Evolutionary conservation across 2,888 invertebrate species (phyloP).

Genomic region (Sisyra terminalis): DNA sequence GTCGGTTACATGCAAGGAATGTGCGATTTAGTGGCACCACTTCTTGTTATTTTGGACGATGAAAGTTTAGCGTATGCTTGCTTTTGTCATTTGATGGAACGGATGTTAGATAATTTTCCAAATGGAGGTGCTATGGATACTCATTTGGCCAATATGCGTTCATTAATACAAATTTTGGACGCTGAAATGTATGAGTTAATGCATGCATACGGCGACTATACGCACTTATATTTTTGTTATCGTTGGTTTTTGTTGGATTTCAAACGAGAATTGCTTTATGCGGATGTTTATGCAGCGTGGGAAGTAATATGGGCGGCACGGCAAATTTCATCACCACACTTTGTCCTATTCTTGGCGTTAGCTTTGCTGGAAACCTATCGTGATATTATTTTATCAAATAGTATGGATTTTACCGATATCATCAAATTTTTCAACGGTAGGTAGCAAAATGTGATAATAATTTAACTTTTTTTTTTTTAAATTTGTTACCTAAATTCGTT

Average conservation of each 20-base stretch:
- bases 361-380: slow-evolving; percentile 84
- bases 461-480: no score
- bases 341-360: slow-evolving; percentile 83
- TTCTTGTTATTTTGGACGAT: slow-evolving; percentile 83
- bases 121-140: slow-evolving; percentile 90
- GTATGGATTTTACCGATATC: slow-evolving; percentile 96
- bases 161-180: slow-evolving; percentile 75
- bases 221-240: slow-evolving; percentile 95
- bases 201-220: slow-evolving; percentile 90
- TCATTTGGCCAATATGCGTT: slow-evolving; percentile 91
- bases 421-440: slow-evolving; percentile 96
- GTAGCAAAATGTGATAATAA: slow-evolving; percentile 11
- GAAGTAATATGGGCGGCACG: slow-evolving; percentile 93
- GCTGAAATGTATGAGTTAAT: slow-evolving; percentile 87
- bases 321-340: slow-evolving; percentile 70
- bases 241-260: slow-evolving; percentile 72
- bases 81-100: slow-evolving; percentile 78
- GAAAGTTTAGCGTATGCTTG: slow-evolving; percentile 83
- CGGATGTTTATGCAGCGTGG: slow-evolving; percentile 91
- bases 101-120: slow-evolving; percentile 85
- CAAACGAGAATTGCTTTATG: slow-evolving; percentile 82
- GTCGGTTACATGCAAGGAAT: slow-evolving; percentile 95
- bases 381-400: slow-evolving; percentile 85
- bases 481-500: slow-evolving; percentile 20
- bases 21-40: slow-evolving; percentile 89